Evolutionary conservation across 1,140 invertebrate species (phyloP).

Genomic region (Homarus americanus): DNA sequence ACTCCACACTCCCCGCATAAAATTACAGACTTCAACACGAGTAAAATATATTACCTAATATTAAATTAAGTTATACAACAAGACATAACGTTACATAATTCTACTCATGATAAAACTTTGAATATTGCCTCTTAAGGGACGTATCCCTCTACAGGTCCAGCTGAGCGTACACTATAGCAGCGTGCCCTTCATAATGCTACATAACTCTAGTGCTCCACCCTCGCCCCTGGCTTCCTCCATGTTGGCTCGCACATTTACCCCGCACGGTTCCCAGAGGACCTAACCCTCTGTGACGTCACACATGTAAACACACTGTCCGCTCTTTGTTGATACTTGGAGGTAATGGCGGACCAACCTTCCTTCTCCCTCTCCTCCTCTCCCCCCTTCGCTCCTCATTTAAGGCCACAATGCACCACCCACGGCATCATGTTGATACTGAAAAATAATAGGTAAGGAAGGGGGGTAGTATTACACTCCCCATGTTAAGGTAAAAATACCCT

Average conservation of each 20-base stretch:
- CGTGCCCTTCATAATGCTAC: not conserved
- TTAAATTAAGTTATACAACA: too few relatives aligned
- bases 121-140: too few relatives aligned
- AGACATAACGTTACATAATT: too few relatives aligned
- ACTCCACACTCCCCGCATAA: too few relatives aligned
- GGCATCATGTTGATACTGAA: not conserved
- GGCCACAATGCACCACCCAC: not conserved
- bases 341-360: slow-evolving; percentile 2
- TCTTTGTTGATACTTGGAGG: slow-evolving; percentile 6
- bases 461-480: not conserved
- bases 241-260: not conserved
- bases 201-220: not conserved
- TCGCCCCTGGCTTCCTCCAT: not conserved
- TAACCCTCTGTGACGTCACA: slow-evolving; percentile 10
- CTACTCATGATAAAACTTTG: too few relatives aligned
- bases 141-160: too few relatives aligned
- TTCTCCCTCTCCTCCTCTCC: not conserved
- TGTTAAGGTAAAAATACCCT: not conserved
- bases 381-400: not conserved
- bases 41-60: too few relatives aligned
- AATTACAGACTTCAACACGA: too few relatives aligned
- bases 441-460: too few relatives aligned
- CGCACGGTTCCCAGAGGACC: not conserved
- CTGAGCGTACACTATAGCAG: too few relatives aligned
- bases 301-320: not conserved